Conservation (phyloP, 1,140 invertebrate genomes). For the Bradysia coprophila region DNA sequence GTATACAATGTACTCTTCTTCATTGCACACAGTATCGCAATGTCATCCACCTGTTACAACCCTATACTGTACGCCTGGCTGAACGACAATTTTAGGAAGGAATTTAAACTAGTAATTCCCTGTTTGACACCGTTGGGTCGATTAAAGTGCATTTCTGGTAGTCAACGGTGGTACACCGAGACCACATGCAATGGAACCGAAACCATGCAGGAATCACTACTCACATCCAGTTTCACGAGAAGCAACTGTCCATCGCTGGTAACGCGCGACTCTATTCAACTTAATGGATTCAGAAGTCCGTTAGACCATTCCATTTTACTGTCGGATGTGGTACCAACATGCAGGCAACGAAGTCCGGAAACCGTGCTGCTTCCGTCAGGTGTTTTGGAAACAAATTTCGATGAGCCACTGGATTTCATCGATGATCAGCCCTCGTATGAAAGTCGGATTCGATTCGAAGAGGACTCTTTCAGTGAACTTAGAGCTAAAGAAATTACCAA, state of each 20-base stretch:
- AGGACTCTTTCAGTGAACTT: no score
- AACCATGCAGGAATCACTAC: slow-evolving; percentile 48
- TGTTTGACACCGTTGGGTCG: slow-evolving; percentile 35
- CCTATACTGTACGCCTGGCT: slow-evolving; percentile 83
- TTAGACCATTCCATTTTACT: neutral
- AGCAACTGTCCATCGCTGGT: neutral
- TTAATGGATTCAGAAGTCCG: neutral
- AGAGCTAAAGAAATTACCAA: no score
- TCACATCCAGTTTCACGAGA: slow-evolving; percentile 21
- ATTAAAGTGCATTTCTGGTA: slow-evolving; percentile 13
- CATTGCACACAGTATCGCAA: slow-evolving; percentile 70
- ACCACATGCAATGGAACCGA: slow-evolving; percentile 55
- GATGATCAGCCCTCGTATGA: neutral
- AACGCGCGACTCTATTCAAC: neutral
- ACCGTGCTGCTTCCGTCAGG: neutral
- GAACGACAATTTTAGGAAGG: slow-evolving; percentile 91
- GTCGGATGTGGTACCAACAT: neutral
- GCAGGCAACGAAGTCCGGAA: neutral
- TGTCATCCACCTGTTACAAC: slow-evolving; percentile 85
- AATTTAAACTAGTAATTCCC: slow-evolving; percentile 65
- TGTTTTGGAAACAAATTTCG: slow-evolving; percentile 1
- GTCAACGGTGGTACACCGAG: slow-evolving; percentile 32
- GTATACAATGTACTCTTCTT: slow-evolving; percentile 72
- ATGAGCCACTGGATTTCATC: neutral
- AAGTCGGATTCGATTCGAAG: neutral